A percentile compares a stretch with the other conserved stretches of the same genome.
These are phyloP conservation scores for Antennarius maculatus DNA, from an alignment of 2,797 vertebrate genomes.

Conservation along the genomic window DNA sequence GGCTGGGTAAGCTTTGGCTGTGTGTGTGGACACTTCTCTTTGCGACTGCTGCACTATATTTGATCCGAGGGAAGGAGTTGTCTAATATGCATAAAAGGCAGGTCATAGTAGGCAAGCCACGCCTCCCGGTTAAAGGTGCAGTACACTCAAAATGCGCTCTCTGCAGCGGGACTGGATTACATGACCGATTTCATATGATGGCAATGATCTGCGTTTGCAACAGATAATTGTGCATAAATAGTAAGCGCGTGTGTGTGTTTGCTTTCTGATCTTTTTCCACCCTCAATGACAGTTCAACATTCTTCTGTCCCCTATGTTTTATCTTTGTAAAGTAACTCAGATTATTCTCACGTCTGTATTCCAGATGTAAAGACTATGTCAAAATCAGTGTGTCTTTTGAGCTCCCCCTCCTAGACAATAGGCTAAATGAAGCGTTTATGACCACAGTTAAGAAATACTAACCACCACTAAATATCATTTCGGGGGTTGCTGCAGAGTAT, in stretches of 20 bases:
- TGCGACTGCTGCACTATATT: conserved; percentile 73
- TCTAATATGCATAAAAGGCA: conserved; percentile 76
- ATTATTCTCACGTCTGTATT: too few relatives aligned
- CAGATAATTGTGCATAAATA: not conserved
- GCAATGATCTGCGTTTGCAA: conserved; percentile 17
- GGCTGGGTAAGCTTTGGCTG: conserved; percentile 45
- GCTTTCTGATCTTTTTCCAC: too few relatives aligned
- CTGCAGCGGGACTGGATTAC: conserved; percentile 15
- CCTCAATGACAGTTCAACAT: too few relatives aligned
- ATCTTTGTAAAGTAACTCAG: too few relatives aligned
- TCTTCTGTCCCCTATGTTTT: too few relatives aligned
- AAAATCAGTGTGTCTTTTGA: too few relatives aligned
- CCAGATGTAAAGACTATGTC: too few relatives aligned
- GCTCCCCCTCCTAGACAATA: too few relatives aligned
- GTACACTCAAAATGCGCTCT: conserved; percentile 17
- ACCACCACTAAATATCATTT: too few relatives aligned
- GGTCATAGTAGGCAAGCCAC: conserved; percentile 71
- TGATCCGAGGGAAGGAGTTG: conserved; percentile 55
- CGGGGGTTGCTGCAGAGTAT: too few relatives aligned
- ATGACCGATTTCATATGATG: conserved; percentile 42
- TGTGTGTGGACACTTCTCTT: conserved; percentile 57
- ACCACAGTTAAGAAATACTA: too few relatives aligned
- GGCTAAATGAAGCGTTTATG: too few relatives aligned
- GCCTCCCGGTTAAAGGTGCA: conserved; percentile 80
- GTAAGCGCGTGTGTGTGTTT: not conserved